phyloP scores from a whole-genome alignment of 2,797 vertebrate species.

The Acropternis orthonyx region DNA sequence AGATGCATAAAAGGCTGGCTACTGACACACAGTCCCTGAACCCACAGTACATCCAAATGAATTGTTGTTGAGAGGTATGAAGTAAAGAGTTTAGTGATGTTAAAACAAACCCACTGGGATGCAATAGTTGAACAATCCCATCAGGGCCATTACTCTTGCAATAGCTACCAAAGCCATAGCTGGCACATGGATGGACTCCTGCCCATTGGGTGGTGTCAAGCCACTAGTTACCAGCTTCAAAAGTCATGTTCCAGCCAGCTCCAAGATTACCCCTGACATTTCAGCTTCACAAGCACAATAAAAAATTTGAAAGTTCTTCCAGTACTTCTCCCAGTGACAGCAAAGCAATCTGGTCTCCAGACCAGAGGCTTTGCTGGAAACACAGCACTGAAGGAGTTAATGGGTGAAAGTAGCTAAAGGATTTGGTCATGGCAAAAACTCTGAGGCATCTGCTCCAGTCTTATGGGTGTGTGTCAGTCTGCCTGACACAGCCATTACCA shows the following conservation, averaged over 20 bases:
- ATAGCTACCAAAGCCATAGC: not conserved
- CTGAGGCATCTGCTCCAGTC: not conserved
- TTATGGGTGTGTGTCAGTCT: conserved; percentile 13
- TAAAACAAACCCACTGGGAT: not conserved
- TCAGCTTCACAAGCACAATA: not conserved
- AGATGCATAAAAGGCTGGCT: not conserved
- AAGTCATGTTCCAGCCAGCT: not conserved
- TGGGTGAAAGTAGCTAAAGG: not conserved
- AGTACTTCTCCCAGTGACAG: not conserved
- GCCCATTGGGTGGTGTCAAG: fast-evolving
- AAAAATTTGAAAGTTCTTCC: not conserved
- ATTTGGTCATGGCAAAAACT: conserved; percentile 10
- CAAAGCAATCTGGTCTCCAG: not conserved
- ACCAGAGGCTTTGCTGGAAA: not conserved
- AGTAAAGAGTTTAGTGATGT: not conserved
- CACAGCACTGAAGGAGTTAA: not conserved
- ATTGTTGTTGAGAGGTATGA: not conserved
- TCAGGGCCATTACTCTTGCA: not conserved
- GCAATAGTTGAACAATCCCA: not conserved
- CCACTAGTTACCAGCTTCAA: not conserved
- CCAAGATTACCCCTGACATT: not conserved
- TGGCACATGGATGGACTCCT: not conserved
- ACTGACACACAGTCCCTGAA: not conserved
- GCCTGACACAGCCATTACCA: conserved; percentile 25
- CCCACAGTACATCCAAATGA: not conserved